Conservation (phyloP, 2,888 invertebrate genomes). For the Coenonympha glycerion region DNA sequence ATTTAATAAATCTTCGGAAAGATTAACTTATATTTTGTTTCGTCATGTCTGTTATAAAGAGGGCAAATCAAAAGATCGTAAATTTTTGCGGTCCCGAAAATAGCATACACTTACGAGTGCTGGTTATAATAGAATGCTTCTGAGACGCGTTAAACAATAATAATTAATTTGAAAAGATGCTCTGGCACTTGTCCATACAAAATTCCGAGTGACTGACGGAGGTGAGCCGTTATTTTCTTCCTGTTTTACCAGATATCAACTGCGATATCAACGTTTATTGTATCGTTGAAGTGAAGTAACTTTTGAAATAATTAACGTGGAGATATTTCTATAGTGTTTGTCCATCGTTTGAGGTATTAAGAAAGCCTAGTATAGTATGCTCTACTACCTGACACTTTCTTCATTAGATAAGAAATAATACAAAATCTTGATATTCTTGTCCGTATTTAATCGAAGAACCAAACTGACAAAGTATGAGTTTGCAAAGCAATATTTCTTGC, state of each 20-base stretch:
- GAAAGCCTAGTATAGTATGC: too few relatives aligned
- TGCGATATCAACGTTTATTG: background rate
- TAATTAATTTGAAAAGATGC: slow-evolving; percentile 72
- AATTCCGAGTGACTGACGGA: slow-evolving; percentile 41
- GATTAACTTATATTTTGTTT: slow-evolving; percentile 52
- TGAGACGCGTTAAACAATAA: slow-evolving; percentile 69
- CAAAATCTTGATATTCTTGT: too few relatives aligned
- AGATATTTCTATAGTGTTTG: too few relatives aligned
- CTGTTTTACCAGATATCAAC: slow-evolving; percentile 7
- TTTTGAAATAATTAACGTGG: too few relatives aligned
- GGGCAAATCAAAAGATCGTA: slow-evolving; percentile 66
- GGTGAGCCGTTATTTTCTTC: slow-evolving; percentile 21
- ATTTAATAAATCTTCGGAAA: slow-evolving; percentile 45
- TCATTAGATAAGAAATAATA: too few relatives aligned
- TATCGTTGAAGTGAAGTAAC: background rate
- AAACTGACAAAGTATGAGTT: too few relatives aligned
- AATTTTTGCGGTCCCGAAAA: slow-evolving; percentile 51
- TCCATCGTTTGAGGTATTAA: too few relatives aligned
- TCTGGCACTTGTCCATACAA: slow-evolving; percentile 63
- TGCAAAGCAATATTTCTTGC: too few relatives aligned
- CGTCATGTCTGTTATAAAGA: slow-evolving; percentile 58
- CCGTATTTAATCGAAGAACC: too few relatives aligned
- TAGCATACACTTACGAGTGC: slow-evolving; percentile 54
- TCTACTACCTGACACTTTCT: too few relatives aligned
- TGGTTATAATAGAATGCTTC: slow-evolving; percentile 68